Percentiles rank a stretch among this genome's conserved stretches.
These are phyloP conservation scores for Iphiclides podalirius DNA, from an alignment of 2,888 invertebrate species.

Conservation along the genomic window DNA sequence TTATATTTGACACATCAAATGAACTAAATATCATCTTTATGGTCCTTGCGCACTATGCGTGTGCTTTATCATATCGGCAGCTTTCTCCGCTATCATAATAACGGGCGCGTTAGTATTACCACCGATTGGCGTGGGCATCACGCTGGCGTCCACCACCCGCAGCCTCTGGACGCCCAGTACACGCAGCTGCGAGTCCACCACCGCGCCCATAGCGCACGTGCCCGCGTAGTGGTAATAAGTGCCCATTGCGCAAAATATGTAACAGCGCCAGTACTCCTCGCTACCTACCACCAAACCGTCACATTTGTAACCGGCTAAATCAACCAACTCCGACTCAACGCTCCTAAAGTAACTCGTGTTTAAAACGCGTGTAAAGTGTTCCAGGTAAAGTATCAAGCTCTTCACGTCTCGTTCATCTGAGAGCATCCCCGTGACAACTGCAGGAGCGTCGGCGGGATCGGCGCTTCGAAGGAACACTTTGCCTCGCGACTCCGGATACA, in stretches of 20 bases:
- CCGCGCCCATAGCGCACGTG: slow-evolving; percentile 87
- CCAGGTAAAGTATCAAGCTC: slow-evolving; percentile 33
- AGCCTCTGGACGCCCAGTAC: slow-evolving; percentile 36
- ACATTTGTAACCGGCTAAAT: slow-evolving; percentile 37
- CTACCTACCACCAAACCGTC: slow-evolving; percentile 31
- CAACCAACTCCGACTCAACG: slow-evolving; percentile 34
- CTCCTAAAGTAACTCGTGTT: slow-evolving; percentile 41
- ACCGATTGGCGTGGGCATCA: slow-evolving; percentile 74
- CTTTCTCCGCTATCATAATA: slow-evolving; percentile 43
- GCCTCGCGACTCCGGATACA: slow-evolving; percentile 59
- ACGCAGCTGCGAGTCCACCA: slow-evolving; percentile 81
- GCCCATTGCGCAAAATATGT: slow-evolving; percentile 55
- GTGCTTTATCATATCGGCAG: slow-evolving; percentile 41
- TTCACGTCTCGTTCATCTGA: slow-evolving; percentile 40
- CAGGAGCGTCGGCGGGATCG: slow-evolving; percentile 41
- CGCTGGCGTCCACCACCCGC: slow-evolving; percentile 43
- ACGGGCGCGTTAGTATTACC: slow-evolving; percentile 77
- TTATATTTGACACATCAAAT: no score
- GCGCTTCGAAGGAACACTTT: slow-evolving; percentile 36
- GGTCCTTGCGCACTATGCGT: no score
- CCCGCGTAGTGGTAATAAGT: slow-evolving; percentile 86
- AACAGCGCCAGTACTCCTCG: slow-evolving; percentile 50
- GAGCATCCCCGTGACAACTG: slow-evolving; percentile 39
- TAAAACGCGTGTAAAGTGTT: slow-evolving; percentile 38
- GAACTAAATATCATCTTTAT: no score